phyloP scores from a whole-genome alignment of 2,797 vertebrate species.

The Phalanger gymnotis region DNA sequence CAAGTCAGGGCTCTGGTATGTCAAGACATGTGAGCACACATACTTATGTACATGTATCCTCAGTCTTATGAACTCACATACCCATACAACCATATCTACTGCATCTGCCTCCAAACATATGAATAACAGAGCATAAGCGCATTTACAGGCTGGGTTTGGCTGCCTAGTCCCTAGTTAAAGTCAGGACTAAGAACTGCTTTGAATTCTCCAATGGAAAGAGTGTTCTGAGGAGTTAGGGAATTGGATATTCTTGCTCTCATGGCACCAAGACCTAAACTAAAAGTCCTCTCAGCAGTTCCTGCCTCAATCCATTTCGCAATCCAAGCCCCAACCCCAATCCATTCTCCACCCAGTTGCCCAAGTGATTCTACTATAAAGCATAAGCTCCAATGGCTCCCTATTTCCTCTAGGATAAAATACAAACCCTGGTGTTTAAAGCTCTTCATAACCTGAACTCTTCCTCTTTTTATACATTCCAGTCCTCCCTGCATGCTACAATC shows the following conservation, averaged over 20 bases:
- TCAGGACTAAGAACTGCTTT: background rate
- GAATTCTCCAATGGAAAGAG: background rate
- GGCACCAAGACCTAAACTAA: background rate
- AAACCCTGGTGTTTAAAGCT: background rate
- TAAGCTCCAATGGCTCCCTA: background rate
- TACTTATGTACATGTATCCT: background rate
- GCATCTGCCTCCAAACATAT: background rate
- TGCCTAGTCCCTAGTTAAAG: background rate
- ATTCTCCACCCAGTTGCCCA: background rate
- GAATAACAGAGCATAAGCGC: background rate
- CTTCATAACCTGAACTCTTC: background rate
- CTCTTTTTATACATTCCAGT: background rate
- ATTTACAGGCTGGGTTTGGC: background rate
- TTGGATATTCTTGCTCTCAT: background rate
- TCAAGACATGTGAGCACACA: background rate
- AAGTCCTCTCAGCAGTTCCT: background rate
- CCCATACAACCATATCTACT: background rate
- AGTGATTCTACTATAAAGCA: background rate
- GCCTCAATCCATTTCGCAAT: no score
- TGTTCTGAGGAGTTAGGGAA: background rate
- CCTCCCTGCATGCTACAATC: background rate
- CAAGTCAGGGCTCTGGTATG: slow-evolving; percentile 2
- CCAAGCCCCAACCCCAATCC: background rate
- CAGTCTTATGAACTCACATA: background rate
- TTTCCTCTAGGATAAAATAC: background rate